Conservation (phyloP, 2,113 vertebrate genomes). For the Oreochromis aureus region DNA sequence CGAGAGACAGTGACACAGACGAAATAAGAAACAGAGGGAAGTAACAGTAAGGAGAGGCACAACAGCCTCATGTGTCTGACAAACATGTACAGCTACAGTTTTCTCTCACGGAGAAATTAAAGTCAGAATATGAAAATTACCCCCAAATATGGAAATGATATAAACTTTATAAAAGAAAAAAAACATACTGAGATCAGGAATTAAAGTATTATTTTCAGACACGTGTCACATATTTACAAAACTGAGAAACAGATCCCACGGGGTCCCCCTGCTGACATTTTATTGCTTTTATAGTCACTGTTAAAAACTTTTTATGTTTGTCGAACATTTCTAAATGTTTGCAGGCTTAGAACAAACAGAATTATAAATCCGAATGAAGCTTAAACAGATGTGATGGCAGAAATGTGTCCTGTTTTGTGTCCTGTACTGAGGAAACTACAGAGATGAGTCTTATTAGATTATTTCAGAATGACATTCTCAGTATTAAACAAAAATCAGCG, state of each 20-base stretch:
- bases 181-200: background rate
- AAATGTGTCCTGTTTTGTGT: background rate
- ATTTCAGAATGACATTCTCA: rapidly evolving
- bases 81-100: rapidly evolving
- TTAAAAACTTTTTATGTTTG: background rate
- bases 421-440: background rate
- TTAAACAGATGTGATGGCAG: background rate
- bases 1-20: background rate
- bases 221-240: background rate
- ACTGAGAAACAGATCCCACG: background rate
- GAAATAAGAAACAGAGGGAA: background rate
- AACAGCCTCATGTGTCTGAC: background rate
- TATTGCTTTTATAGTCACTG: rapidly evolving
- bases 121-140: background rate
- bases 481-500: background rate
- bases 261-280: background rate
- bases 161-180: background rate
- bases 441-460: too few species aligned
- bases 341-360: background rate
- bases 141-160: background rate
- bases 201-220: background rate
- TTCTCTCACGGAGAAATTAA: background rate
- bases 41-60: background rate
- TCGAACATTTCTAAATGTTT: background rate
- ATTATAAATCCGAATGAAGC: background rate